Conservation (phyloP, 1,140 invertebrate genomes). For the Drosophila melanica region DNA sequence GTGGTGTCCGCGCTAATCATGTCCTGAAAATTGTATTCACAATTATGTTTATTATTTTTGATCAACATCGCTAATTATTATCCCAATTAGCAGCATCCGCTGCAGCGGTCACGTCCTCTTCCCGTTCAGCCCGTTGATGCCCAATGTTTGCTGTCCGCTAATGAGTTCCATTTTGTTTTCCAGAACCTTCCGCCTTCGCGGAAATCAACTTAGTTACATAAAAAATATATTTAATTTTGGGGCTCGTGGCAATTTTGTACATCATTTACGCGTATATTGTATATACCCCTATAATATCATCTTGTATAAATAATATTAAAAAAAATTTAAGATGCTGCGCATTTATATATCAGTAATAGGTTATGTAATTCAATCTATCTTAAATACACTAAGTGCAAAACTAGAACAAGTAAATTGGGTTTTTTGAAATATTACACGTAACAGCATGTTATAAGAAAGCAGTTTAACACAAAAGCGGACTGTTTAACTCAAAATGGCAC, state of each 20-base stretch:
- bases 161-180: constrained; percentile 25
- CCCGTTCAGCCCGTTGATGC: no score
- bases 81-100: constrained; percentile 32
- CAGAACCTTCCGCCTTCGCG: background rate
- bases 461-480: background rate
- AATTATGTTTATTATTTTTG: constrained; percentile 33
- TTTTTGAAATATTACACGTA: constrained; percentile 5
- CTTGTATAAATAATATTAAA: background rate
- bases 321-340: background rate
- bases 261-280: no score
- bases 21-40: background rate
- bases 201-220: constrained; percentile 31
- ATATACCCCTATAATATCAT: background rate
- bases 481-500: constrained; percentile 32
- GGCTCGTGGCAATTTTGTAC: background rate
- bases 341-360: no score
- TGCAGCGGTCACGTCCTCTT: constrained; percentile 4
- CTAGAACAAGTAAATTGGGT: background rate
- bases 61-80: constrained; percentile 21
- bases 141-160: background rate
- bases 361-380: no score
- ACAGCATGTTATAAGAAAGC: background rate
- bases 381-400: background rate
- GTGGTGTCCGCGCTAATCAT: constrained; percentile 18
- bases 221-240: constrained; percentile 33